Percentiles rank a stretch among this genome's conserved stretches.
These are phyloP conservation scores for Rhabdomys pumilio DNA, from an alignment of 2,797 vertebrate genomes.

Conservation along the genomic window DNA sequence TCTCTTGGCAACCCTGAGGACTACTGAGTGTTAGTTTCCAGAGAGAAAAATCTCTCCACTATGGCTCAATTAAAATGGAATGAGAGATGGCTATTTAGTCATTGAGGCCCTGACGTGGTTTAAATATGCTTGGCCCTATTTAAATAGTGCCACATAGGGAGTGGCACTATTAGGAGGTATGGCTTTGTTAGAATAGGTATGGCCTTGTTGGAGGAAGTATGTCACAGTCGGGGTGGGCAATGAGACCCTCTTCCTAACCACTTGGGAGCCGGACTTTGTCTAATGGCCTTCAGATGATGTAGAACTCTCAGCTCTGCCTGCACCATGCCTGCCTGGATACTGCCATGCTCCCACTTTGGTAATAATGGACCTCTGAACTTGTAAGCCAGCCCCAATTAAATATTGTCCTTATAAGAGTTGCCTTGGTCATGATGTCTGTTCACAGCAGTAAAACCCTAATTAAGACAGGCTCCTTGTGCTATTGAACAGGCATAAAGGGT, in stretches of 20 bases:
- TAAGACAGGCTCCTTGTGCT: background rate
- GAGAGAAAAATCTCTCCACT: conserved; percentile 23
- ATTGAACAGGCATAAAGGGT: background rate
- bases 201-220: background rate
- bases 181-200: background rate
- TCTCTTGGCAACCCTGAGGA: background rate
- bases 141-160: background rate
- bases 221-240: background rate
- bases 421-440: background rate
- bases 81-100: background rate
- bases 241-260: background rate
- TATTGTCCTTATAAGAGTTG: background rate
- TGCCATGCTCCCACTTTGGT: background rate
- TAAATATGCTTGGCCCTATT: background rate
- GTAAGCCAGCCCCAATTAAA: background rate
- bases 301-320: background rate
- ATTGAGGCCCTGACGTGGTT: background rate
- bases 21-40: background rate
- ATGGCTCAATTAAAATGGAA: background rate
- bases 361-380: background rate
- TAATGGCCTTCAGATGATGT: background rate
- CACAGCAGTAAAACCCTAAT: background rate
- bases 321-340: background rate
- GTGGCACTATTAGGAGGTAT: background rate
- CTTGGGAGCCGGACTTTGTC: background rate